These are phyloP conservation scores for Nemoura dubitans DNA, from an alignment of 2,888 invertebrate genomes.

Conservation along the genomic window DNA sequence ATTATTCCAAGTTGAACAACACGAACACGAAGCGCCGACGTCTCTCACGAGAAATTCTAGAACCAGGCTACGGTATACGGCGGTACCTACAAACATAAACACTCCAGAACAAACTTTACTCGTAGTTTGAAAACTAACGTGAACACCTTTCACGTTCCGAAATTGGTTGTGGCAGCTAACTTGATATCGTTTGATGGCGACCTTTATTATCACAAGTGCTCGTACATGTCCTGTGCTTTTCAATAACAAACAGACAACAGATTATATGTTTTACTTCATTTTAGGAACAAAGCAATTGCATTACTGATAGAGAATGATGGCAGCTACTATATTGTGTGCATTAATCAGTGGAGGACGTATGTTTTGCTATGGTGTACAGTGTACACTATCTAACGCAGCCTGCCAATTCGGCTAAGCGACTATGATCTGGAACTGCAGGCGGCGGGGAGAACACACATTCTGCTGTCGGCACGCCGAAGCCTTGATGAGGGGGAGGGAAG, in stretches of 20 bases:
- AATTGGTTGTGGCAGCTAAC: slow-evolving; percentile 4
- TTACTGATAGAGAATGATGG: neutral
- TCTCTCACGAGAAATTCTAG: slow-evolving; percentile 12
- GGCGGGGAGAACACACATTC: neutral
- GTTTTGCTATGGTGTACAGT: neutral
- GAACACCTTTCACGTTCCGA: neutral
- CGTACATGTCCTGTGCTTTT: slow-evolving; percentile 3
- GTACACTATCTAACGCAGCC: neutral
- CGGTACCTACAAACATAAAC: neutral
- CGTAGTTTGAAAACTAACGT: neutral
- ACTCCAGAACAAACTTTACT: neutral
- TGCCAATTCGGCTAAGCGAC: neutral
- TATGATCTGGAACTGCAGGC: neutral
- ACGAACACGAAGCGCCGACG: neutral
- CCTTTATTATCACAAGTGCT: neutral
- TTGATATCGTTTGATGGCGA: neutral
- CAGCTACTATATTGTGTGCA: neutral
- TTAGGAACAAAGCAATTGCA: neutral
- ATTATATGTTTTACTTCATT: neutral
- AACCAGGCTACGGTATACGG: neutral
- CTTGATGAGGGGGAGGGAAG: neutral
- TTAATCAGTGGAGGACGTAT: neutral
- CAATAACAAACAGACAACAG: neutral
- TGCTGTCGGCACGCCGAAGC: neutral
- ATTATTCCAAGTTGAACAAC: slow-evolving; percentile 7